Base-by-base conservation (phyloP, 2,888 invertebrate genomes). In the Philaethria dido region DNA sequence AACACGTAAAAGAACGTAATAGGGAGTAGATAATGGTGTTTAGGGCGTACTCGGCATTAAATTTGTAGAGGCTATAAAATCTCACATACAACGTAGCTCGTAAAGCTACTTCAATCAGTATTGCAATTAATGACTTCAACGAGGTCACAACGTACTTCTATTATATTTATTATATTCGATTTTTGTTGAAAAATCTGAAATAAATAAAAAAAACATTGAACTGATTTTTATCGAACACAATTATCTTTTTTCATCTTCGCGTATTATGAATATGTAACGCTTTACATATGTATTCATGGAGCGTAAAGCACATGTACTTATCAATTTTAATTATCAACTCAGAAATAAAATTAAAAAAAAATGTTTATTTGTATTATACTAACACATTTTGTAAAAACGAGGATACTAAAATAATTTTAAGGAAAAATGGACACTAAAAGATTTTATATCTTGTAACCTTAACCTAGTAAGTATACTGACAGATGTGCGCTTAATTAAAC, bases 101-200 rank as follows among this genome's bases (percentile, higher is more conserved):
- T 85, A 85, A 86, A 85, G 62, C 73, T 77, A 76, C 75, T 80
- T 81, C 80, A 82, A 84, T 85, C 82, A 82, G 80, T 74, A 77
- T 77, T 76, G 80, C 81, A 83, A 84, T 85, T 84, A 83, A 77
- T 72, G 77, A 78, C 73, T 79, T 73, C 75, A 42, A 42, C 47
- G 66, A 67, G 62, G 66, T 59, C 66, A 20, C 42, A 36, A 14
- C 36, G 16, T 47, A 47, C 22, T 52, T 33, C 52, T 33, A 39
- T 47, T 39, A 64, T 44, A 55, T 16, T 55, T 55, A 16, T 57
- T 57, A 20, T 47, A 55, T 57, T 55, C 39, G 36, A 57, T 64
- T 55, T 16, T 47, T 16, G 4, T 57, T 9, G 0, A 4, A 25
- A 57, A 42, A 25, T 16, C 4, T 22, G 2, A n/a, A 20, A 22